phyloP scores from a whole-genome alignment of 1,140 invertebrate genomes.

The Zelostemma sp. region DNA sequence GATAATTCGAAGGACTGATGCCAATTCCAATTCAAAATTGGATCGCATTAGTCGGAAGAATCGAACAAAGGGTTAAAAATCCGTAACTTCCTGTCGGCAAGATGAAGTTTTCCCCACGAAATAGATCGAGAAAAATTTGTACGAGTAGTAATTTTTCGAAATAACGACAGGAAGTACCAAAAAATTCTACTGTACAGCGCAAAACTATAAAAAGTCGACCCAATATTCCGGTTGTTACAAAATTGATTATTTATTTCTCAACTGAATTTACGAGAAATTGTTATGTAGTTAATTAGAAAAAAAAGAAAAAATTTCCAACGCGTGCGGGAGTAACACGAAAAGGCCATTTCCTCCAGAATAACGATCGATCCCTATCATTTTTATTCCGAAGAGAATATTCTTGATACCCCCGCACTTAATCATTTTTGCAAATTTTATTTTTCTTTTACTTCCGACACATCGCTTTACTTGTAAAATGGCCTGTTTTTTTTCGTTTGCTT shows the following conservation, averaged over 20 bases:
- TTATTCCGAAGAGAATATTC: constrained; percentile 26
- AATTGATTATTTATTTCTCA: constrained; percentile 51
- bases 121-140: no score
- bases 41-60: constrained; percentile 6
- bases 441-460: constrained; percentile 44
- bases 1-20: neutral
- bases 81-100: neutral
- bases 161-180: no score
- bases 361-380: neutral
- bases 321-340: constrained; percentile 17
- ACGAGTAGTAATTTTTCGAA: no score
- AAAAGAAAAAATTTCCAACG: constrained; percentile 29
- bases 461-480: constrained; percentile 57
- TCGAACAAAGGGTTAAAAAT: no score
- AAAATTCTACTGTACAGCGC: no score
- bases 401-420: constrained; percentile 37
- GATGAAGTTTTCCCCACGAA: no score
- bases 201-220: no score
- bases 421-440: no score
- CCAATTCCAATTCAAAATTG: constrained; percentile 9
- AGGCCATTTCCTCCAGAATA: constrained; percentile 5
- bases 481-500: constrained; percentile 57
- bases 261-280: constrained; percentile 53
- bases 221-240: constrained; percentile 53
- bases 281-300: constrained; percentile 56